Percentiles rank a stretch among this genome's conserved stretches.
Evolutionary conservation across 2,797 vertebrate species (phyloP).

Genomic region (Clarias pachynema): DNA sequence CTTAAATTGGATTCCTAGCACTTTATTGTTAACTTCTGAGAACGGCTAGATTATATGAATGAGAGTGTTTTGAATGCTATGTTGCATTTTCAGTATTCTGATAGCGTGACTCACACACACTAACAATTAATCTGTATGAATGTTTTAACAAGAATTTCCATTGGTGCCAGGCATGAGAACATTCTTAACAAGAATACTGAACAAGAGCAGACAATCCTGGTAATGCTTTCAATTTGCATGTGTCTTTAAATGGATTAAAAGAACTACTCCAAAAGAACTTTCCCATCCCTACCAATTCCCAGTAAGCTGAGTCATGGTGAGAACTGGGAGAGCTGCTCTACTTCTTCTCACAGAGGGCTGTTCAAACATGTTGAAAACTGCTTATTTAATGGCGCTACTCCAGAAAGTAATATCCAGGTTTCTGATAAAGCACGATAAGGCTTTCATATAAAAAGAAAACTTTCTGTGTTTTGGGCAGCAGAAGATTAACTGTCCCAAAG

Average conservation of each 20-base stretch:
- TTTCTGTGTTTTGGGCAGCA: not conserved
- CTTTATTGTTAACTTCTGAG: not conserved
- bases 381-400: not conserved
- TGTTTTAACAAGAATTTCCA: not conserved
- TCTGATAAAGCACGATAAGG: not conserved
- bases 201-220: conserved; percentile 8
- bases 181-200: not conserved
- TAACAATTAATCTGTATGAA: not conserved
- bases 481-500: not conserved
- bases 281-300: conserved; percentile 6
- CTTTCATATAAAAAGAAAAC: not conserved
- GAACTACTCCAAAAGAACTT: not conserved
- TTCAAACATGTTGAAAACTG: conserved; percentile 5
- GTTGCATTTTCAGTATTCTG: not conserved
- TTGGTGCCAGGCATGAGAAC: not conserved
- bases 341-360: not conserved
- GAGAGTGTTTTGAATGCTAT: not conserved
- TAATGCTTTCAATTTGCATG: not conserved
- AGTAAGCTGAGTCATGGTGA: conserved; percentile 7
- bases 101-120: not conserved
- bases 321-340: not conserved
- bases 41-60: not conserved
- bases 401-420: not conserved
- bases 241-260: not conserved
- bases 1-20: too few relatives aligned